phyloP scores from a whole-genome alignment of 2,888 invertebrate genomes.

The Itoplectis maculator region DNA sequence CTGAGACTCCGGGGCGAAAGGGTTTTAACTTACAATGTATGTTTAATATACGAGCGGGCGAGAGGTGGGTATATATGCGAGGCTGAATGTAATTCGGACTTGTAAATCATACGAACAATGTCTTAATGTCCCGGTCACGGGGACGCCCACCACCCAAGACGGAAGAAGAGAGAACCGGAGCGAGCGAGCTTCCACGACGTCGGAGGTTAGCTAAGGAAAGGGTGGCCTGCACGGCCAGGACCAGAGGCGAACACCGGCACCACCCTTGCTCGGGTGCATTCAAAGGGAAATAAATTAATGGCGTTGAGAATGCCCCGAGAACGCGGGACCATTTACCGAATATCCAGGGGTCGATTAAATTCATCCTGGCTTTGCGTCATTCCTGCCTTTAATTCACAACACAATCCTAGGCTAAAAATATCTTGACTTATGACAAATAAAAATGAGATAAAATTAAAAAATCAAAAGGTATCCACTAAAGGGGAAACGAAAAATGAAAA shows the following conservation, averaged over 20 bases:
- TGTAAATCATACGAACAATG: constrained; percentile 85
- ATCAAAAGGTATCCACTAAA: too few species aligned
- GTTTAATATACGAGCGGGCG: constrained; percentile 83
- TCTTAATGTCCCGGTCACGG: constrained; percentile 85
- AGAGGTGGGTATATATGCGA: constrained; percentile 66
- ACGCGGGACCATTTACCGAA: constrained; percentile 68
- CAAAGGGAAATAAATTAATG: constrained; percentile 84
- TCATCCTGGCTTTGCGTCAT: constrained; percentile 46
- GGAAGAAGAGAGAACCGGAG: constrained; percentile 82
- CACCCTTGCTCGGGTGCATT: constrained; percentile 75
- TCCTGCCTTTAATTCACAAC: constrained; percentile 18
- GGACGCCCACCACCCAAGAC: constrained; percentile 82
- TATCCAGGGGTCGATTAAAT: constrained; percentile 69
- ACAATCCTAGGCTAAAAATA: not conserved
- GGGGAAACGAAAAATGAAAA: too few species aligned
- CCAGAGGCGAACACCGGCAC: constrained; percentile 24
- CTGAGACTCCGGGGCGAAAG: constrained; percentile 71
- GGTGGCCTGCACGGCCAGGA: constrained; percentile 60
- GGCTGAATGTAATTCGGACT: constrained; percentile 83
- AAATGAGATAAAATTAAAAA: not conserved
- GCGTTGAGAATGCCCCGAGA: constrained; percentile 70
- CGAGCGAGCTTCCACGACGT: constrained; percentile 63
- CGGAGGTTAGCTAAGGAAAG: constrained; percentile 74
- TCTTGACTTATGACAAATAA: not conserved
- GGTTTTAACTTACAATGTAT: constrained; percentile 81